Conservation (phyloP, 2,888 invertebrate genomes). For the Zonitis immaculata region DNA sequence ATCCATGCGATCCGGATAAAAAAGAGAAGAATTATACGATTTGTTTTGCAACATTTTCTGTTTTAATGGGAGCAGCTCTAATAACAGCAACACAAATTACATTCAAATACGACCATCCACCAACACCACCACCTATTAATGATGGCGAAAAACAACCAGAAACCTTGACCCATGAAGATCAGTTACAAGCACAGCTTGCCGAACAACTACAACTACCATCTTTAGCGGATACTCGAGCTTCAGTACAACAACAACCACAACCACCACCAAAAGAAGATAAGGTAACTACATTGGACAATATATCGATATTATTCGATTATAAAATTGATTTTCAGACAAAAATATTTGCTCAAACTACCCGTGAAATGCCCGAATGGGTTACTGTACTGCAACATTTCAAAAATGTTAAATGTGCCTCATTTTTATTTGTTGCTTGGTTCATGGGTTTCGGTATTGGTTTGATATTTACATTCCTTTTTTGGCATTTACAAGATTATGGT, state of each 20-base stretch:
- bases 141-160: constrained; percentile 42
- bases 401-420: constrained; percentile 84
- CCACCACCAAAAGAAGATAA: constrained; percentile 52
- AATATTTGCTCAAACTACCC: constrained; percentile 87
- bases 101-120: constrained; percentile 62
- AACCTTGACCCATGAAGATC: constrained; percentile 64
- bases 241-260: no score
- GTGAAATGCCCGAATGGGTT: constrained; percentile 91
- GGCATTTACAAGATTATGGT: constrained; percentile 95
- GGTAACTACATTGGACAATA: constrained; percentile 35
- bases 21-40: constrained; percentile 98
- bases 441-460: constrained; percentile 99
- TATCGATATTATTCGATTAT: no score
- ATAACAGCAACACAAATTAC: constrained; percentile 85
- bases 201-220: constrained; percentile 79
- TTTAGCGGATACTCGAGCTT: constrained; percentile 64
- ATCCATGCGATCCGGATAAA: constrained; percentile 83
- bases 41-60: constrained; percentile 96
- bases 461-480: constrained; percentile 98
- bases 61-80: constrained; percentile 92
- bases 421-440: constrained; percentile 96
- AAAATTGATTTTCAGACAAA: constrained; percentile 59
- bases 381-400: constrained; percentile 86
- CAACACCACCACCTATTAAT: constrained; percentile 16
- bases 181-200: constrained; percentile 77